phyloP scores from a whole-genome alignment of 2,888 invertebrate species.

The Julus scanicus region DNA sequence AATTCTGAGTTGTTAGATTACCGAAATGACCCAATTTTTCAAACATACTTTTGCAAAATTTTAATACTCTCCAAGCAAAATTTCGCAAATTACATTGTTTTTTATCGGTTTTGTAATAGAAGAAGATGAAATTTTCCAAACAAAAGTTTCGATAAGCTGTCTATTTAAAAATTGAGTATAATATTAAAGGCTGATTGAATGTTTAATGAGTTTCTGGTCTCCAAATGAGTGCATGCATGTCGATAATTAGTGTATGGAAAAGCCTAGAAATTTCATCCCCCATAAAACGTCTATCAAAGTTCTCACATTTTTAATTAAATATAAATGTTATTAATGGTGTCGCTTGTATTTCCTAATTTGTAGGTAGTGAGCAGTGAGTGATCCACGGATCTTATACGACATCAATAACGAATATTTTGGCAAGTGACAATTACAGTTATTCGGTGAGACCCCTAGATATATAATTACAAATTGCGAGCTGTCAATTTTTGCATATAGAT shows the following conservation, averaged over 20 bases:
- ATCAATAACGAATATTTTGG: conserved; percentile 43
- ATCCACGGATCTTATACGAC: neutral
- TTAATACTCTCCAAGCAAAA: too few relatives aligned
- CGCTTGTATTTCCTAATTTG: conserved; percentile 28
- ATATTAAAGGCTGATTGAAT: too few relatives aligned
- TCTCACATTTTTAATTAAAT: conserved; percentile 44
- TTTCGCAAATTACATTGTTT: too few relatives aligned
- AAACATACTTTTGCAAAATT: too few relatives aligned
- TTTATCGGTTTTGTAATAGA: too few relatives aligned
- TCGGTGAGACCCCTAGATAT: neutral
- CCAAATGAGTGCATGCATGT: neutral
- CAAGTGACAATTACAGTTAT: conserved; percentile 35
- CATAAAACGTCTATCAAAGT: conserved; percentile 30
- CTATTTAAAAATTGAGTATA: too few relatives aligned
- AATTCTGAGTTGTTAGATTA: too few relatives aligned
- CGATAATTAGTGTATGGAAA: neutral
- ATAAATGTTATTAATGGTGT: conserved; percentile 45
- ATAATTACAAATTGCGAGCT: conserved; percentile 17
- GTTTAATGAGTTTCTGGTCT: neutral
- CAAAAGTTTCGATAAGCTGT: too few relatives aligned
- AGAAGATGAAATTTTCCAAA: too few relatives aligned
- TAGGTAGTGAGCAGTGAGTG: conserved; percentile 41
- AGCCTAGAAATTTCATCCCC: neutral
- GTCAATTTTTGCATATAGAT: conserved; percentile 43
- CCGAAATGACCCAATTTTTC: too few relatives aligned